phyloP scores from a whole-genome alignment of 2,888 invertebrate species.

The Hydraecia micacea region DNA sequence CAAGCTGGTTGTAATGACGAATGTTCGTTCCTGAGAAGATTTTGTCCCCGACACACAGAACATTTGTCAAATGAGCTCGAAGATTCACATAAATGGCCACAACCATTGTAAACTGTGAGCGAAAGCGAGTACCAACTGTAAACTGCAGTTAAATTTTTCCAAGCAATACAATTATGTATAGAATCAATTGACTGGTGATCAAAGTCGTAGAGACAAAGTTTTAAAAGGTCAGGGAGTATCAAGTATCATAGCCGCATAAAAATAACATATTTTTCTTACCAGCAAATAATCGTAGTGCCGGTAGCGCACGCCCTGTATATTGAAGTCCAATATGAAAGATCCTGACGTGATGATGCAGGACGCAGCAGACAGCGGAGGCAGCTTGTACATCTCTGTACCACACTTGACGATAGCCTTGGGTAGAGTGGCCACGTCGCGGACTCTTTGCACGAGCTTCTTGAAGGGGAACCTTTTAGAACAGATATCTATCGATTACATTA shows the following conservation, averaged over 20 bases:
- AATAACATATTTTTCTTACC: slow-evolving; percentile 71
- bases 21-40: not conserved
- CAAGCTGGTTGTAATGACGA: not conserved
- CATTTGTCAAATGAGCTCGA: not conserved
- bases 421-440: slow-evolving; percentile 79
- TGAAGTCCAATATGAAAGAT: slow-evolving; percentile 87
- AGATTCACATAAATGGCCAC: not conserved
- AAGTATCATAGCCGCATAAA: not conserved
- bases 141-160: not conserved
- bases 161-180: not conserved
- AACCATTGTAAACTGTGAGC: not conserved
- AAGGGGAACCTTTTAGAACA: slow-evolving; percentile 81
- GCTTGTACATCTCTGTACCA: slow-evolving; percentile 85
- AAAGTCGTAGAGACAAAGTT: not conserved
- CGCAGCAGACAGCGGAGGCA: slow-evolving; percentile 85
- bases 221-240: not conserved
- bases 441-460: slow-evolving; percentile 82
- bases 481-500: not conserved
- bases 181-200: not conserved
- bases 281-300: slow-evolving; percentile 84
- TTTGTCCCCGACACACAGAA: not conserved
- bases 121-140: not conserved
- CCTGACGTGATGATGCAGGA: slow-evolving; percentile 86
- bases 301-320: slow-evolving; percentile 86
- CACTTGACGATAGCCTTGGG: slow-evolving; percentile 88